These are phyloP conservation scores for Peromyscus californicus DNA, from an alignment of 2,113 vertebrate species.

Conservation along the genomic window DNA sequence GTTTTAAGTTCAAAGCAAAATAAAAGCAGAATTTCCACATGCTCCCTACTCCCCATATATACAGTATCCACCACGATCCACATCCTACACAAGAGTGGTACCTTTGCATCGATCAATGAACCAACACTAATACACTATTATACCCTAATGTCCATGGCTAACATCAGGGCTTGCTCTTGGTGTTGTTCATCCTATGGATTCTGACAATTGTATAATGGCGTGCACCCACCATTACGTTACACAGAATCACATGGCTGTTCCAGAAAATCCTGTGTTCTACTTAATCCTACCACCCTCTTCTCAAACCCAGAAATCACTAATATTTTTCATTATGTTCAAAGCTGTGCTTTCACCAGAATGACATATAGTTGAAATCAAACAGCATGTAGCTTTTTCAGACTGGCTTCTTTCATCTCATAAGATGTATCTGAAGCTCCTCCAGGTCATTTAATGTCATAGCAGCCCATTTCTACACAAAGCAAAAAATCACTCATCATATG, in stretches of 20 bases:
- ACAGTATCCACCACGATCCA: background rate
- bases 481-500: background rate
- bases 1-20: slow-evolving; percentile 22
- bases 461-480: background rate
- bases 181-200: background rate
- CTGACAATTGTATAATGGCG: background rate
- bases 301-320: background rate
- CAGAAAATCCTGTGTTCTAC: background rate
- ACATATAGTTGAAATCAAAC: background rate
- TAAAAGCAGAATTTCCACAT: background rate
- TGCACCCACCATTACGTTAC: background rate
- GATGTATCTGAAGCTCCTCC: background rate
- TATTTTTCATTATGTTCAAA: background rate
- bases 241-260: background rate
- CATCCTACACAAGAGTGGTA: background rate
- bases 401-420: background rate
- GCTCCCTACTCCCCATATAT: background rate
- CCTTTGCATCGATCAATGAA: background rate
- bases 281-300: background rate
- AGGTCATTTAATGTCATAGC: background rate
- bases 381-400: background rate
- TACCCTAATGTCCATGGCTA: background rate
- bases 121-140: background rate
- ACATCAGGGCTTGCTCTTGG: background rate
- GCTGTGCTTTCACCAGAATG: background rate